Evolutionary conservation across 2,113 vertebrate species (phyloP), one percentile per base, ranked within the genome.

Genomic region (Peromyscus polionotus): DNA sequence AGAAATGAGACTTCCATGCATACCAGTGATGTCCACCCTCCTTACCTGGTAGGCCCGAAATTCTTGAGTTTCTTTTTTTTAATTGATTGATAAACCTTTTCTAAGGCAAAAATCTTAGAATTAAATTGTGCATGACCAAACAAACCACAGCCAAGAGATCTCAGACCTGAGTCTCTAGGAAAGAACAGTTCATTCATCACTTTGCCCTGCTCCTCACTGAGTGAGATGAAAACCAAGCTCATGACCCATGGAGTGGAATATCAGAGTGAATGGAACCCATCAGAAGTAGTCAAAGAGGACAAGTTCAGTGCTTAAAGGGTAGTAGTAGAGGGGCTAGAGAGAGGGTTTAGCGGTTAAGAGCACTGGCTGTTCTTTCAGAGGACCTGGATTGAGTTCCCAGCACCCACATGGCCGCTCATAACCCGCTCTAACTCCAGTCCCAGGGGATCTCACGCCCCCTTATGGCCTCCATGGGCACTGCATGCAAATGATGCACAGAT

Each of bases 41-140:
- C 96, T 67, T 95, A 99, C 99, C 99, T 99, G 99, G 96, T 99
- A 99, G 0, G 99, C 99, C 99, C 99, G 9, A 65, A 65, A 65
- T 24, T 67, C 12, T 67, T 67, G 31, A 31, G 1, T 67, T 48
- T 48, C 7, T 48, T 48, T 48, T 11, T 61, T 61, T 61, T 20
- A 59, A 57, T 39, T 92, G 19, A 87, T 59, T 95, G 93, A 51
- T 76, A 91, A 88, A 42, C n/a, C 14, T 63, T 63, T 28, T 42
- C 93, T 24, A 95, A 73, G 33, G 36, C 57, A n/a, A 91, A 91
- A 79, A 51, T 65, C 68, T 72, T 91, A 88, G 91, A 95, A 68
- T 96, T 83, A 73, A 90, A 75, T 61, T 94, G 85, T 80, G 17
- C 31, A 36, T 83, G 57, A n/a, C 77, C 63, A 68, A 96, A 24